phyloP scores from a whole-genome alignment of 30 jellyfish, hydroid and myxozoan genomes.

The Nemopilema nomurai region DNA sequence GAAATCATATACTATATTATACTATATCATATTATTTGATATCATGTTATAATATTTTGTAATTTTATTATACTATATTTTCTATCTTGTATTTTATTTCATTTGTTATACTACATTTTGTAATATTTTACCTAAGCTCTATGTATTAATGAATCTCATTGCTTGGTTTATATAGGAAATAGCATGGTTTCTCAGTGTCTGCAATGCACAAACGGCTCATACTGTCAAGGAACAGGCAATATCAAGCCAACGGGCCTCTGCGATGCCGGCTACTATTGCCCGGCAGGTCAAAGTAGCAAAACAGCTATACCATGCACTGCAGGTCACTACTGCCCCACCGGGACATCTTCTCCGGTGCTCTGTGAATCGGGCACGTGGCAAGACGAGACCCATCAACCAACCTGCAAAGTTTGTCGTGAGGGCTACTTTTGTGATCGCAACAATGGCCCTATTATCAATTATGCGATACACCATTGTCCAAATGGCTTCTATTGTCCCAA shows the following conservation, averaged over 20 bases:
- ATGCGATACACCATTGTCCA: slow-evolving; percentile 78
- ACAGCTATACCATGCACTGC: slow-evolving; percentile 68
- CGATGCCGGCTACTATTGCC: slow-evolving; percentile 88
- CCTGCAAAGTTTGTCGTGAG: slow-evolving; percentile 79
- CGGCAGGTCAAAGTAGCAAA: slow-evolving; percentile 79
- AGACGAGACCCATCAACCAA: slow-evolving; percentile 39
- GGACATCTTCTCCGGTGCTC: slow-evolving; percentile 74
- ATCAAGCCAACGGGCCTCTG: slow-evolving; percentile 87
- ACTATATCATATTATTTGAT: no score
- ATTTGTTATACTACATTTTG: neutral
- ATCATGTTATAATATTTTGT: no score
- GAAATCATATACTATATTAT: no score
- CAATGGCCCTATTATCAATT: slow-evolving; percentile 70
- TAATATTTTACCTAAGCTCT: neutral
- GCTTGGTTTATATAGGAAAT: slow-evolving; percentile 85
- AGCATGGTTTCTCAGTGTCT: slow-evolving; percentile 59
- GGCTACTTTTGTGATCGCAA: slow-evolving; percentile 84
- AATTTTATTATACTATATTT: no score
- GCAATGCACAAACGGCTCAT: slow-evolving; percentile 75
- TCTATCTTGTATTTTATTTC: no score
- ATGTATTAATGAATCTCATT: neutral
- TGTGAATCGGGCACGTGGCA: slow-evolving; percentile 93
- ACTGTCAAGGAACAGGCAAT: slow-evolving; percentile 83
- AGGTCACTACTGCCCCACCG: slow-evolving; percentile 85
- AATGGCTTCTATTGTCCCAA: slow-evolving; percentile 93